Percentiles rank a stretch among this genome's conserved stretches.
phyloP scores from a whole-genome alignment of 1,140 invertebrate species.

The Yoshiicerus persimilis region DNA sequence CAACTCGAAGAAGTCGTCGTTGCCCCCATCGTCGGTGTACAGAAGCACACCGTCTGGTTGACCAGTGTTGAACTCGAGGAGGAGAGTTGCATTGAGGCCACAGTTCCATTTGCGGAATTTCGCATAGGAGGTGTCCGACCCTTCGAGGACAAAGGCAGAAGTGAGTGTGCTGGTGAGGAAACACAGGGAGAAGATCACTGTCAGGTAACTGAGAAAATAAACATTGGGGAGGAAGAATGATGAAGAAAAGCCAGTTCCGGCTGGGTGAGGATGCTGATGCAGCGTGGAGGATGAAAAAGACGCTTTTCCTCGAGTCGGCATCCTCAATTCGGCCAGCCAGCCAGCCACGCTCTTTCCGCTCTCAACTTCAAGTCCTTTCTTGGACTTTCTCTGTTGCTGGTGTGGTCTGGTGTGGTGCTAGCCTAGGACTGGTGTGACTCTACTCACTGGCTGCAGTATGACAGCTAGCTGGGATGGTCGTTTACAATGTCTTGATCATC shows the following conservation, averaged over 20 bases:
- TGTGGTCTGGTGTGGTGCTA: not conserved
- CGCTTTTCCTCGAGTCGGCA: not conserved
- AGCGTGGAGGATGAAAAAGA: not conserved
- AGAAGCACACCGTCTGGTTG: slow-evolving; percentile 84
- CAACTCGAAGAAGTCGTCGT: slow-evolving; percentile 92
- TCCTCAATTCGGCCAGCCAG: not conserved
- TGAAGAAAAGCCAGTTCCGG: not conserved
- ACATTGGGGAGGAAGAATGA: not conserved
- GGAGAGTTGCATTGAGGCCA: slow-evolving; percentile 79
- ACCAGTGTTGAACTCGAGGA: slow-evolving; percentile 89
- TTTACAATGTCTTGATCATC: not conserved
- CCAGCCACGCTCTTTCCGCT: not conserved
- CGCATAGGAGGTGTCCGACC: slow-evolving; percentile 80
- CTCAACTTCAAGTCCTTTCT: not conserved
- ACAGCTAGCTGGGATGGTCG: not conserved
- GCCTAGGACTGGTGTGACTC: not conserved
- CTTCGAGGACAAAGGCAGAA: slow-evolving; percentile 71
- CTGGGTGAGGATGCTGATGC: not conserved
- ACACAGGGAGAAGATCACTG: not conserved
- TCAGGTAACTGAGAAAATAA: not conserved
- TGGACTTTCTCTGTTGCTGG: not conserved
- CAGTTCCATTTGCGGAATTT: slow-evolving; percentile 84
- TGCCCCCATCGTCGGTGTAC: slow-evolving; percentile 91
- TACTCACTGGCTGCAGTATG: not conserved
- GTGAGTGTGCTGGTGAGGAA: not conserved